These are phyloP conservation scores for Chionis minor DNA, from an alignment of 2,113 vertebrate species.

Conservation along the genomic window DNA sequence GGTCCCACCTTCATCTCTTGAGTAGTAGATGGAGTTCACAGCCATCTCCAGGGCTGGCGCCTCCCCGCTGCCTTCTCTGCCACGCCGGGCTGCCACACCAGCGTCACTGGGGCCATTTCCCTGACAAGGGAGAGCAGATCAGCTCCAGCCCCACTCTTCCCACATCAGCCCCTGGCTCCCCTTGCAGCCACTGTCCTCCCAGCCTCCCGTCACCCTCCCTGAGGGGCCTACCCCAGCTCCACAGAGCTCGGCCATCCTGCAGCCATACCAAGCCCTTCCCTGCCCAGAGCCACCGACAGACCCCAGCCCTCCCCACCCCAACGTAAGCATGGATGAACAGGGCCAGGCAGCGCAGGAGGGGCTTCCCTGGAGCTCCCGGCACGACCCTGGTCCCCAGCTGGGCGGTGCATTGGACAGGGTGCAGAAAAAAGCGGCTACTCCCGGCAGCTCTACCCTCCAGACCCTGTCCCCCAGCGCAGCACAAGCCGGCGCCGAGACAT, in stretches of 20 bases:
- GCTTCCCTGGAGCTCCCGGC: not conserved
- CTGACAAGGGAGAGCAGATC: slow-evolving; percentile 46
- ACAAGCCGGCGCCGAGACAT: not conserved
- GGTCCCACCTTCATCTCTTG: slow-evolving; percentile 86
- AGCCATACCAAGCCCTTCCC: not conserved
- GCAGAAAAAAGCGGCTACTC: not conserved
- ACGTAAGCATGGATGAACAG: rapidly evolving
- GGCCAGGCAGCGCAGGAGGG: not conserved
- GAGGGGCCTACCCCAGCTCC: rapidly evolving
- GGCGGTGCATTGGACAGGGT: not conserved
- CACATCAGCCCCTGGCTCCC: no score
- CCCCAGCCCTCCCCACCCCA: rapidly evolving
- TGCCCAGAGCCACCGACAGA: rapidly evolving
- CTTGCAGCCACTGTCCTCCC: not conserved
- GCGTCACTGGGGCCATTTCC: slow-evolving; percentile 18
- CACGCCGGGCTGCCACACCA: not conserved
- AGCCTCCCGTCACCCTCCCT: not conserved
- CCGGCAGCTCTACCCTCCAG: not conserved
- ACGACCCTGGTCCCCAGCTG: not conserved
- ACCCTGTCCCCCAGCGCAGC: not conserved
- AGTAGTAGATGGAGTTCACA: slow-evolving; percentile 92
- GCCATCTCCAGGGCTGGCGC: slow-evolving; percentile 84
- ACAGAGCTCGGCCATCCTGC: not conserved
- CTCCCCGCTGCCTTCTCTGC: not conserved
- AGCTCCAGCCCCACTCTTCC: not conserved